Percentiles rank a stretch among this genome's conserved stretches.
phyloP scores from a whole-genome alignment of 2,888 invertebrate genomes.

The Parnassius smintheus region DNA sequence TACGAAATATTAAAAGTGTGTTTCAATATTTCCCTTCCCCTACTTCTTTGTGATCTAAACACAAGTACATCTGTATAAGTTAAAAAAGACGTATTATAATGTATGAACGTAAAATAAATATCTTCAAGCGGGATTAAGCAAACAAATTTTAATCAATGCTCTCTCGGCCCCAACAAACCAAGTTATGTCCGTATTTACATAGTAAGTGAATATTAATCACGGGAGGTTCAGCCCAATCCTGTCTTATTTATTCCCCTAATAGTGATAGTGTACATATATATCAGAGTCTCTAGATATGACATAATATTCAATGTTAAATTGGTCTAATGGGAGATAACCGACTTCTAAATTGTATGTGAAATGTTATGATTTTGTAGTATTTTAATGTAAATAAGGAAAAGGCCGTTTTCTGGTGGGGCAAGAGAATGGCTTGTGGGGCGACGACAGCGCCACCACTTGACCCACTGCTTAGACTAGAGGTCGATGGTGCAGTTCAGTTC shows the following conservation, averaged over 20 bases:
- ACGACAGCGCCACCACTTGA: too few species aligned
- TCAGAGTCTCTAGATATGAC: conserved; percentile 20
- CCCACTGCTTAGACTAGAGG: too few species aligned
- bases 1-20: too few species aligned
- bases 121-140: conserved; percentile 17
- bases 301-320: conserved; percentile 13
- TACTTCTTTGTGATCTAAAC: too few species aligned
- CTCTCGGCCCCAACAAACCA: conserved; percentile 33
- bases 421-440: too few species aligned
- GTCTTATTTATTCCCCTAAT: conserved; percentile 29
- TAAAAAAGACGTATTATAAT: too few species aligned
- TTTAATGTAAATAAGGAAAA: too few species aligned
- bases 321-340: conserved; percentile 3
- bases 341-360: neutral
- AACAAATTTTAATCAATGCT: conserved; percentile 38
- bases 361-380: neutral
- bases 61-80: too few species aligned
- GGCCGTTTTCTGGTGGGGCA: too few species aligned
- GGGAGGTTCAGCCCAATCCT: conserved; percentile 25
- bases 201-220: conserved; percentile 31
- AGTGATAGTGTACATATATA: conserved; percentile 29
- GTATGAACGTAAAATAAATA: conserved; percentile 9
- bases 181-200: conserved; percentile 39
- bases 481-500: too few species aligned
- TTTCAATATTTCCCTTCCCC: too few species aligned